phyloP scores from a whole-genome alignment of 1,140 invertebrate genomes.

The Drosophila repletoides region DNA sequence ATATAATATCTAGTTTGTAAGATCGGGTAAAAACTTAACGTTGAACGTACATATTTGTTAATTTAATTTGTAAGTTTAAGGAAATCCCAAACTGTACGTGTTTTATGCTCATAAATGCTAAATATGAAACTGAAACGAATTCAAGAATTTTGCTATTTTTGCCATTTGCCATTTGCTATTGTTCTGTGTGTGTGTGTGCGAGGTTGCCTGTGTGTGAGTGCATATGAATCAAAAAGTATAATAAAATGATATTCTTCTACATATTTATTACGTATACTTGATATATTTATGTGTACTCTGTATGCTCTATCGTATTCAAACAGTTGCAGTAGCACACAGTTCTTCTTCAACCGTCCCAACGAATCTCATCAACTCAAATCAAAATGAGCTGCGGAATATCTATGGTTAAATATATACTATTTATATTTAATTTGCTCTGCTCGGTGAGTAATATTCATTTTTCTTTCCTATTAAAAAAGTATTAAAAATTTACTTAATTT shows the following conservation, averaged over 20 bases:
- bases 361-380: conserved; percentile 48
- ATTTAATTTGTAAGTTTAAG: conserved; percentile 43
- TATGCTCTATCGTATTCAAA: conserved; percentile 10
- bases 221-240: conserved; percentile 21
- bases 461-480: not conserved
- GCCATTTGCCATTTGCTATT: conserved; percentile 47
- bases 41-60: conserved; percentile 34
- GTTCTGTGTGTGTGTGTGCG: conserved; percentile 18
- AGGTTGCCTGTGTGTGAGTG: conserved; percentile 27
- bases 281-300: conserved; percentile 48
- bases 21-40: conserved; percentile 15
- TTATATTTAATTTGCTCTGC: conserved; percentile 92
- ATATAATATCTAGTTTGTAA: conserved; percentile 24
- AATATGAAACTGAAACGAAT: conserved; percentile 22
- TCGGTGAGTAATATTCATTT: conserved; percentile 87
- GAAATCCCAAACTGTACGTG: conserved; percentile 52
- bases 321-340: no score
- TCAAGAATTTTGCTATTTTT: conserved; percentile 35
- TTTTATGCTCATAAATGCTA: conserved; percentile 27
- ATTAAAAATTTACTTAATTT: not conserved
- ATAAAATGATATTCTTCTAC: conserved; percentile 47
- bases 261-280: conserved; percentile 37
- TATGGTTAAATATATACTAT: conserved; percentile 92
- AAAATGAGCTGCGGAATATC: conserved; percentile 88
- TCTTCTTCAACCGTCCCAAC: conserved; percentile 30